Percentiles rank a stretch among this genome's conserved stretches.
Evolutionary conservation across 2,888 invertebrate species (phyloP).

Genomic region (Brenthis daphne): DNA sequence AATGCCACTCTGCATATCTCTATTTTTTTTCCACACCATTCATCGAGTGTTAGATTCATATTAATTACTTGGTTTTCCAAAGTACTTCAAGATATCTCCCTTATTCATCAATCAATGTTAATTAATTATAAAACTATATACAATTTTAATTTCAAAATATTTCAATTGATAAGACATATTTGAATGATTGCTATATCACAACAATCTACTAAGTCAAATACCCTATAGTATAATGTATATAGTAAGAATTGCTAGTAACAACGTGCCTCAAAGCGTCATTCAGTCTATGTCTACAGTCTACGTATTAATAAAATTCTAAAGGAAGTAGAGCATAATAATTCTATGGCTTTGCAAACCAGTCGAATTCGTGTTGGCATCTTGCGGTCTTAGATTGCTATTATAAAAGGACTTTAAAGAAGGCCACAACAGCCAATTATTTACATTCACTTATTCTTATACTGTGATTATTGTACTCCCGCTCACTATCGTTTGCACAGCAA

Average conservation of each 20-base stretch:
- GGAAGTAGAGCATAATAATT: slow-evolving; percentile 23
- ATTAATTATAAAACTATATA: no score
- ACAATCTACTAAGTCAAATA: slow-evolving; percentile 12
- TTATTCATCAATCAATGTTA: no score
- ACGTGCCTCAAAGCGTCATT: slow-evolving; percentile 21
- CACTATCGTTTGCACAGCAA: slow-evolving; percentile 26
- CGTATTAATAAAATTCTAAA: slow-evolving; percentile 14
- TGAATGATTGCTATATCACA: no score
- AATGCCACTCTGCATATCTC: no score
- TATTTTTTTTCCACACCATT: no score
- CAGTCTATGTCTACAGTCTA: slow-evolving; percentile 22
- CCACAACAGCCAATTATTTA: slow-evolving; percentile 29
- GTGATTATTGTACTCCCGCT: slow-evolving; percentile 20
- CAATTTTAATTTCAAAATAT: no score
- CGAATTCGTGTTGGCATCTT: slow-evolving; percentile 11
- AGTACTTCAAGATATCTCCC: no score
- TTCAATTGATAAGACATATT: no score
- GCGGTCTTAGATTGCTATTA: slow-evolving; percentile 26
- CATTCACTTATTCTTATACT: slow-evolving; percentile 25
- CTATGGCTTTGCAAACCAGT: slow-evolving; percentile 11
- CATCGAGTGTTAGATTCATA: no score
- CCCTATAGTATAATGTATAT: not conserved
- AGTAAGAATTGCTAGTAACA: not conserved
- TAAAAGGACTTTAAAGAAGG: slow-evolving; percentile 25
- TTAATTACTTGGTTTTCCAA: no score